A percentile compares a stretch with the other conserved stretches of the same genome.
phyloP scores from a whole-genome alignment of 2,888 invertebrate genomes.

The Drosophila buzzatii region DNA sequence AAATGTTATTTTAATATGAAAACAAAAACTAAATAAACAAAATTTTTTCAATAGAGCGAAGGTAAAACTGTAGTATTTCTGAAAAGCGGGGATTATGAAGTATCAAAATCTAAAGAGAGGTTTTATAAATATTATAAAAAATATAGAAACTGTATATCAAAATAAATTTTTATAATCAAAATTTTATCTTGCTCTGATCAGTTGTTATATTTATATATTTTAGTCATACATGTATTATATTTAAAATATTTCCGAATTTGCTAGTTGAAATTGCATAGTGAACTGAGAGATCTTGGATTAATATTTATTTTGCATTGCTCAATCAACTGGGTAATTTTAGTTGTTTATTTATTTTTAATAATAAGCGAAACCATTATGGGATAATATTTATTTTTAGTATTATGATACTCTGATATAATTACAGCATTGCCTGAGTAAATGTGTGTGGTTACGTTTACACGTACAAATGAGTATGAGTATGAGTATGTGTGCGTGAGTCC shows the following conservation, averaged over 20 bases:
- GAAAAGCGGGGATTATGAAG: background rate
- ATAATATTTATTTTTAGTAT: slow-evolving; percentile 11
- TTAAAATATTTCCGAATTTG: background rate
- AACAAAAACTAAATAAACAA: slow-evolving; percentile 49
- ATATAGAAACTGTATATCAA: too few species aligned
- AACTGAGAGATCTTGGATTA: background rate
- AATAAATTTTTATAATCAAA: background rate
- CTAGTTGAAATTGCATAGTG: background rate
- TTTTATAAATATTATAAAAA: background rate
- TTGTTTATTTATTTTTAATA: slow-evolving; percentile 5
- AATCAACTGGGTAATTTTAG: background rate
- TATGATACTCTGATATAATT: slow-evolving; percentile 1
- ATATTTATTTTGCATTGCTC: background rate
- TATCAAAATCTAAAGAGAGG: background rate
- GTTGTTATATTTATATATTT: background rate
- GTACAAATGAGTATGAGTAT: too few species aligned
- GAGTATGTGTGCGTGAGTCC: background rate
- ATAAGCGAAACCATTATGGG: slow-evolving; percentile 2
- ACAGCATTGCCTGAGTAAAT: too few species aligned
- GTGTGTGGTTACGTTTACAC: background rate
- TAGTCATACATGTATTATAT: too few species aligned
- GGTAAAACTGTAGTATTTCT: too few species aligned
- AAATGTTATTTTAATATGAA: slow-evolving; percentile 41
- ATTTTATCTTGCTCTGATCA: background rate
- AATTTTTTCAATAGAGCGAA: slow-evolving; percentile 46